Evolutionary conservation across 2,888 invertebrate species (phyloP).

Genomic region (Norana najaformis): DNA sequence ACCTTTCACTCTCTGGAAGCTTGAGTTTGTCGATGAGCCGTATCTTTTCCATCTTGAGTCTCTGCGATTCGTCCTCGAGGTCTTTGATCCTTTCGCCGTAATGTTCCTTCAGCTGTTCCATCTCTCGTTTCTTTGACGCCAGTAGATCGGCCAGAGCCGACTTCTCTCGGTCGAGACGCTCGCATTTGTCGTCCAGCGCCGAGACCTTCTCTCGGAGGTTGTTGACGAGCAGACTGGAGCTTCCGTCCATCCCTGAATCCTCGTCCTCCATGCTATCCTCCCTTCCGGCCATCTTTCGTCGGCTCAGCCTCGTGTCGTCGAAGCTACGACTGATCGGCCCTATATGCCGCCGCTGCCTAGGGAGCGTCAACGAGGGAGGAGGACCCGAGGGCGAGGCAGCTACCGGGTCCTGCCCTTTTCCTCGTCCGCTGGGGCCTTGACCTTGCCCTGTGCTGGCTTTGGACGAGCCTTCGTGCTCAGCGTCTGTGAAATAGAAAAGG

Average conservation of each 20-base stretch:
- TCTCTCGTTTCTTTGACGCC: constrained; percentile 39
- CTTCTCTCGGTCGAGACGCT: constrained; percentile 44
- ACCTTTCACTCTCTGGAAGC: constrained; percentile 45
- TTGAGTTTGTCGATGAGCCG: constrained; percentile 49
- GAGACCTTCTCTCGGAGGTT: constrained; percentile 42
- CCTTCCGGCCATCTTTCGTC: constrained; percentile 20
- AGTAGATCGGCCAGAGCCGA: constrained; percentile 42
- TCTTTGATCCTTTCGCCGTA: constrained; percentile 41
- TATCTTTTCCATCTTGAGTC: constrained; percentile 50
- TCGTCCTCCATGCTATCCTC: constrained; percentile 36
- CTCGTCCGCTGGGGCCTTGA: neutral
- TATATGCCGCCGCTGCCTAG: neutral
- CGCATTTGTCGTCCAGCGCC: constrained; percentile 40
- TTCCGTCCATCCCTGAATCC: constrained; percentile 36
- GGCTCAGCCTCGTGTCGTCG: constrained; percentile 26
- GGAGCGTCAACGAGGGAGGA: neutral
- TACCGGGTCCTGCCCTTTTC: neutral
- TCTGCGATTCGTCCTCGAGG: constrained; percentile 48
- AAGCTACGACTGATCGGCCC: constrained; percentile 29
- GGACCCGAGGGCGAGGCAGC: neutral
- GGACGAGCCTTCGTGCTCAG: neutral
- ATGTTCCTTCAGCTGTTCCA: constrained; percentile 43
- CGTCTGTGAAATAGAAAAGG: constrained; percentile 28
- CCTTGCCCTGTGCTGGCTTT: constrained; percentile 14
- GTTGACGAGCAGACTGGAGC: constrained; percentile 37